Conservation (phyloP, 92 coral and sea anemone species). For the Anthopleura xanthogrammica region DNA sequence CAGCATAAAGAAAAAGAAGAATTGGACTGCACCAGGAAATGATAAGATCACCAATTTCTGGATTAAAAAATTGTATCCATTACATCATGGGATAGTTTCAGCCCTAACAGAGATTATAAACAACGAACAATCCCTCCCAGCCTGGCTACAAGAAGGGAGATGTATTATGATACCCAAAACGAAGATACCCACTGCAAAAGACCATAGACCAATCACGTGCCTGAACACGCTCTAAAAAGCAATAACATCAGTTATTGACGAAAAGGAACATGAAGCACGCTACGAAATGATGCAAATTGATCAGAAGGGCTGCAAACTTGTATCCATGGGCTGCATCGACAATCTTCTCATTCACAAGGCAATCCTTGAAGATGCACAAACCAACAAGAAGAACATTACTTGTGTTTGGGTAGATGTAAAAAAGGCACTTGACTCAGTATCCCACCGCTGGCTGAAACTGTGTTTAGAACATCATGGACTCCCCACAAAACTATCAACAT, state of each 20-base stretch:
- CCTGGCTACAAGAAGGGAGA: conserved; percentile 30
- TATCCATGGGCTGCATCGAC: conserved; percentile 30
- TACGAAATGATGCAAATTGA: conserved; percentile 33
- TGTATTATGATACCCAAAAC: conserved; percentile 23
- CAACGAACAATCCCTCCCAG: not conserved
- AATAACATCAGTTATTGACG: conserved; percentile 41
- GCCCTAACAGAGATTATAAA: conserved; percentile 25
- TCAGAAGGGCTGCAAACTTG: conserved; percentile 21
- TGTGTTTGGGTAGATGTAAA: conserved; percentile 22
- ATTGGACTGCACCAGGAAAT: conserved; percentile 32
- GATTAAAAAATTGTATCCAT: conserved; percentile 10
- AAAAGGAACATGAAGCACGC: conserved; percentile 23
- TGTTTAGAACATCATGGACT: not conserved
- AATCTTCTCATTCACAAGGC: conserved; percentile 24
- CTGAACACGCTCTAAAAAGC: conserved; percentile 27
- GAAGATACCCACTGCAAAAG: conserved; percentile 23
- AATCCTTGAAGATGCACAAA: conserved; percentile 17
- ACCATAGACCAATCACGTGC: conserved; percentile 39
- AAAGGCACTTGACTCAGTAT: conserved; percentile 25
- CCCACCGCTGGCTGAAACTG: not conserved
- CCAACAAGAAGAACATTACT: conserved; percentile 16
- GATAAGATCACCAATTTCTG: conserved; percentile 36
- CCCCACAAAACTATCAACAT: not conserved
- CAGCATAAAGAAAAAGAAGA: conserved; percentile 24
- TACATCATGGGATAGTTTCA: conserved; percentile 31